Base-by-base conservation (phyloP, 2,113 vertebrate genomes). In the Rhombomys opimus region DNA sequence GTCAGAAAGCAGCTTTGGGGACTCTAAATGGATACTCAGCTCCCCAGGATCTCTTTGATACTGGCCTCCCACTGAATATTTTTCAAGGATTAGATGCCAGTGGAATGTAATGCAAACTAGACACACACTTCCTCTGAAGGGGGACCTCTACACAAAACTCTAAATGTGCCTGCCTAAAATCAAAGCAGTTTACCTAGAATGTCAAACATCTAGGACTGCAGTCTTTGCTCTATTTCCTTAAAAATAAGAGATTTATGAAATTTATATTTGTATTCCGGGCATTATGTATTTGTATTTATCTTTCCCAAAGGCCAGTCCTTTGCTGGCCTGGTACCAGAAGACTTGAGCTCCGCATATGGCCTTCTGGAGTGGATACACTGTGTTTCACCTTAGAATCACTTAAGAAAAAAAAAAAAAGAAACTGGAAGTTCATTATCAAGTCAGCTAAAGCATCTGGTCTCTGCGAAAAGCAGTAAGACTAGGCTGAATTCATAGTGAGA, bases 171-270 rank as follows among this genome's bases (percentile, higher is more conserved):
- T 94, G n/a, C 50, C 14, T 89, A 50, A 93, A 93, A 91, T 86
- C 78, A 94, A 94, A 91, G 89, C 94, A 95, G 95, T 97, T 97
- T 95, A 91, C 96, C 95, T 91, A 91, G 73, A 94, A 93, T 93
- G 77, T 72, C 59, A 68, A 20, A 87, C 50, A 93, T 30, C 8
- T 65, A 81, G 75, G 23, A 89, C n/a, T 91, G 82, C 78, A 82
- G 41, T 89, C 59, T 86, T 41, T 84, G 75, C 17, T 93, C 90
- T 95, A 52, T 84, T 90, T 96, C 82, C 12, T 68, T 76, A 78
- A 4, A n/a, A 23, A 41, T 57, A 85, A 96, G 54, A 50, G 63
- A 73, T 90, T 94, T 63, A 84, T 46, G 61, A 94, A 91, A 35
- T 59, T 68, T 75, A 13, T 65, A 63, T 54, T 97, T 93, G 93